Base-by-base conservation (phyloP, 2,888 invertebrate genomes). In the Heliothis peltigera region DNA sequence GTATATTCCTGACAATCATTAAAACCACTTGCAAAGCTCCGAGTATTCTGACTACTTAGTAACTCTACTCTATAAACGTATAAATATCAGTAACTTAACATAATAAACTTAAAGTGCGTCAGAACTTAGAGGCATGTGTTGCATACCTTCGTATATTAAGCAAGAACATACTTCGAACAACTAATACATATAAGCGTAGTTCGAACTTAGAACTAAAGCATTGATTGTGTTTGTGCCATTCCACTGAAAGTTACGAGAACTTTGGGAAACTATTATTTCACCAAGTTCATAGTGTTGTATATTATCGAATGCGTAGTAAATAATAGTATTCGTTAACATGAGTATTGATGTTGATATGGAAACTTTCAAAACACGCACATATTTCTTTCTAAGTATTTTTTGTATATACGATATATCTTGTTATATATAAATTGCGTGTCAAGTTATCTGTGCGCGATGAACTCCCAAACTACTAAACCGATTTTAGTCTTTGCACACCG, bases 201-300 rank as follows among this genome's bases (percentile, higher is more conserved):
- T 72, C 47, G 0, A 67, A 74, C 75, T 60, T 52, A 39, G 43
- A 17, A 44, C 52, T 48, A 56, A 46, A 59, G 52, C 49, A 25
- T 55, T 61, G 42, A 60, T 35, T 46, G 25, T 55, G 60, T 56
- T 44, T 53, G 42, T 61, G 46, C 39, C 18, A 47, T 46, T 69
- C 35, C 49, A 39, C 21, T 54, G 21, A 54, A 54, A 48, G 17
- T 75, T 75, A 48, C 17, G 44, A 39, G 35, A 48, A 66, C 25
- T 58, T 54, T 21, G 8, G 10, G 15, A 10, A 49, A 60, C 55
- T 71, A 48, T 53, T 63, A 18, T 43, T 70, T 21, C 18, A 15
- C 15, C 8, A 32, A 18, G 21, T 62, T 46, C 22, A 15, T 18
- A 15, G 18, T 42, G 28, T 8, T 46, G 32, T n/a, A 39, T 39